These are phyloP conservation scores for Sarcophaga caerulescens DNA, from an alignment of 2,888 invertebrate species.

Conservation along the genomic window DNA sequence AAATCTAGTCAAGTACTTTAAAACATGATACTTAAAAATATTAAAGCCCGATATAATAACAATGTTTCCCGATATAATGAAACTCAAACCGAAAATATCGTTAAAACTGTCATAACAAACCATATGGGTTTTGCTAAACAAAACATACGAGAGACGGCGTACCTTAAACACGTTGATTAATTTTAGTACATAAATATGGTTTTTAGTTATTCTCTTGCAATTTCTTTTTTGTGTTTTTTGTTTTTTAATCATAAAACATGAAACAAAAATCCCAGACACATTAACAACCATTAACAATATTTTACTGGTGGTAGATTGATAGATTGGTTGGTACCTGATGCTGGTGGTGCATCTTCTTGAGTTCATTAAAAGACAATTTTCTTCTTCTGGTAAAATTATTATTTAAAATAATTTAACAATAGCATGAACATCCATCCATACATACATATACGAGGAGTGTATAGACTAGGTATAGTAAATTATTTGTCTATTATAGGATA, in stretches of 20 bases:
- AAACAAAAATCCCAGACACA: conserved; percentile 51
- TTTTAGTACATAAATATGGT: not conserved
- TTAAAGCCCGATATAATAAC: too few species aligned
- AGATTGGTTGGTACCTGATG: too few species aligned
- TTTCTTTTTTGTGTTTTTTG: not conserved
- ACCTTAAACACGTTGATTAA: conserved; percentile 12
- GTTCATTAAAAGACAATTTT: not conserved
- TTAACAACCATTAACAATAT: conserved; percentile 21
- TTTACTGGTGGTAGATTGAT: not conserved
- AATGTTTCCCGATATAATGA: too few species aligned
- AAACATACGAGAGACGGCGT: not conserved
- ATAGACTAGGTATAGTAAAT: conserved; percentile 14
- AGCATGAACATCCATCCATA: not conserved
- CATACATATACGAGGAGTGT: not conserved
- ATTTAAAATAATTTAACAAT: not conserved
- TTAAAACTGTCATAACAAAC: not conserved
- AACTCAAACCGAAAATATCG: too few species aligned
- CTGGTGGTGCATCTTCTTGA: not conserved
- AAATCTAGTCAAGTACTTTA: too few species aligned
- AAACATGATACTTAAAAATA: too few species aligned
- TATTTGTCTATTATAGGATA: conserved; percentile 44
- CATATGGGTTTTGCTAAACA: not conserved
- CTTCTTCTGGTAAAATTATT: not conserved
- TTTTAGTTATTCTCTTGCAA: not conserved
- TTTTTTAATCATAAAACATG: conserved; percentile 17